phyloP scores from a whole-genome alignment of 2,797 vertebrate genomes.

The Periparus ater region DNA sequence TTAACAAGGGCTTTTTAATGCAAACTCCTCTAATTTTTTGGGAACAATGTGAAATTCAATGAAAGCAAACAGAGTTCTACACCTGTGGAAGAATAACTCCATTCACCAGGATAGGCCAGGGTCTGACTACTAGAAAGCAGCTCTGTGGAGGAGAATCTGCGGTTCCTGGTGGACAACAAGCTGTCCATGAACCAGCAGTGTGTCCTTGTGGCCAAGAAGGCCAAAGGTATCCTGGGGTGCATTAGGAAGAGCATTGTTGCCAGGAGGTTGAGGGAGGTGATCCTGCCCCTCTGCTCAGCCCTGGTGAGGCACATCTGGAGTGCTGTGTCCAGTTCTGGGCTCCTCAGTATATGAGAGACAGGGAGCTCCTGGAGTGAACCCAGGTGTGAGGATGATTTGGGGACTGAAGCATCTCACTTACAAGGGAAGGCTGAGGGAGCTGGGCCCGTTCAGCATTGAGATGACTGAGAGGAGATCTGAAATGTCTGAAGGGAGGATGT shows the following conservation, averaged over 20 bases:
- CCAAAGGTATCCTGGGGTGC: background rate
- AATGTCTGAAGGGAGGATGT: background rate
- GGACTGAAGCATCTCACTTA: background rate
- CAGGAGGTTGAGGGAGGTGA: background rate
- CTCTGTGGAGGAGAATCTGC: background rate
- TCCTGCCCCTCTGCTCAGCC: background rate
- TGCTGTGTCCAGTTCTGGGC: background rate
- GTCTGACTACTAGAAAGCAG: background rate
- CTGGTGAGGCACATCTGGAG: background rate
- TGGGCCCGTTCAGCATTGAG: background rate
- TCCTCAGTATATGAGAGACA: background rate
- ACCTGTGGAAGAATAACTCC: background rate
- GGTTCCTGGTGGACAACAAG: fast-evolving
- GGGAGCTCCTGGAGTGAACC: background rate
- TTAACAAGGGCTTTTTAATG: background rate
- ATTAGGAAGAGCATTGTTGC: background rate
- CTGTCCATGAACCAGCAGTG: background rate
- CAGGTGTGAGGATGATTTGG: background rate
- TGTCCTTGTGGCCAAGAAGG: background rate
- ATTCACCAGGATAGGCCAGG: background rate
- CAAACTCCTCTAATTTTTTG: background rate
- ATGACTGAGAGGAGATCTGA: background rate
- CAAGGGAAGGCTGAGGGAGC: background rate
- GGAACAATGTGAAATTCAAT: background rate
- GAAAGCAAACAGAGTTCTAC: background rate